phyloP scores from a whole-genome alignment of 2,797 vertebrate genomes.

The Chelon labrosus region DNA sequence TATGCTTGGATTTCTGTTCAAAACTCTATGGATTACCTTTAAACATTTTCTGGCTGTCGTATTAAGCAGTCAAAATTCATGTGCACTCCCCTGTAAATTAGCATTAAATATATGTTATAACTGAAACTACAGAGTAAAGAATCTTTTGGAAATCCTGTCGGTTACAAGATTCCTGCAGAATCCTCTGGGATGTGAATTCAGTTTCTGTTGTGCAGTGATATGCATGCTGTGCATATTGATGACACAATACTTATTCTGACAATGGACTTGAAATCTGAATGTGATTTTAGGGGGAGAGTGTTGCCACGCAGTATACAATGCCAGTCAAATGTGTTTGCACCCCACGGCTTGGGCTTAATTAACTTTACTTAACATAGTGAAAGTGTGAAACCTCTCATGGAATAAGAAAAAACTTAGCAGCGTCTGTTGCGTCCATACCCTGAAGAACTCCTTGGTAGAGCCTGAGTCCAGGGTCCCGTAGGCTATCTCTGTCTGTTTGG shows the following conservation, averaged over 20 bases:
- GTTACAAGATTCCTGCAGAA: too few relatives aligned
- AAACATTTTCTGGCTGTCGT: not conserved
- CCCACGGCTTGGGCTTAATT: conserved; percentile 8
- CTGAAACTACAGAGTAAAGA: not conserved
- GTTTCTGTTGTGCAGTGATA: too few relatives aligned
- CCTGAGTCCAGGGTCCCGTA: conserved; percentile 97
- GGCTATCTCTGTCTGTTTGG: conserved; percentile 98
- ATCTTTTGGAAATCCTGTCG: too few relatives aligned
- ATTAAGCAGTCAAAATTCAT: not conserved
- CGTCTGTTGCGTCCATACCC: conserved; percentile 84
- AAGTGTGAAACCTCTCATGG: conserved; percentile 3
- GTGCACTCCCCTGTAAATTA: conserved; percentile 2
- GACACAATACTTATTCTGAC: too few relatives aligned
- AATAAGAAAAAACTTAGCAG: conserved; percentile 13
- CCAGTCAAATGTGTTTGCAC: not conserved
- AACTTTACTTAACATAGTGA: not conserved
- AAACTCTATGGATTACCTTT: not conserved
- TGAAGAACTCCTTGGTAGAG: conserved; percentile 98
- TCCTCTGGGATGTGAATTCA: too few relatives aligned
- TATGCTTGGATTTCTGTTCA: too few relatives aligned
- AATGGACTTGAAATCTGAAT: too few relatives aligned
- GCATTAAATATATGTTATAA: not conserved
- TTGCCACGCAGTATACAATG: too few relatives aligned
- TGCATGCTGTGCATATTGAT: too few relatives aligned
- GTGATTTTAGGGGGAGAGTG: too few relatives aligned